Conservation (phyloP, 2,888 invertebrate species). For the Argynnis bischoffii region DNA sequence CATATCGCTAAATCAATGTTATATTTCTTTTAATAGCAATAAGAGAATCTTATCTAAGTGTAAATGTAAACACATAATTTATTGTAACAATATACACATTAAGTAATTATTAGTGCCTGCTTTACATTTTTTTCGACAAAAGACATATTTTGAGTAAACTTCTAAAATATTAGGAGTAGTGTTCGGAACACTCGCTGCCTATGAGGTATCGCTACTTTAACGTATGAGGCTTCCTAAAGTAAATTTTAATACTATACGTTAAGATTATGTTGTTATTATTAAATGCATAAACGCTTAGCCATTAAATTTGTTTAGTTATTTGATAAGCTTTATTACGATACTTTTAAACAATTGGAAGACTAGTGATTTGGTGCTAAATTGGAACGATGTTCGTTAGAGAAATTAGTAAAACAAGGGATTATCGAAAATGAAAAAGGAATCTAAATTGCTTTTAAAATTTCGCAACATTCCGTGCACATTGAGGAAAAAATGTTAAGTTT, state of each 20-base stretch:
- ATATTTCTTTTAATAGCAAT: constrained; percentile 67
- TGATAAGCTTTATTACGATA: constrained; percentile 76
- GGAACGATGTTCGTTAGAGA: constrained; percentile 64
- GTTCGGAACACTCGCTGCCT: constrained; percentile 62
- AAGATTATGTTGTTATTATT: constrained; percentile 80
- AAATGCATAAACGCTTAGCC: constrained; percentile 80
- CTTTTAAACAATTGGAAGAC: constrained; percentile 78
- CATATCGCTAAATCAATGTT: constrained; percentile 47
- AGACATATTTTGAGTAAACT: constrained; percentile 77
- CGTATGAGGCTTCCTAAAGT: constrained; percentile 77
- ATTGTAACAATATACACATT: constrained; percentile 76
- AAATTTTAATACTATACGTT: constrained; percentile 71
- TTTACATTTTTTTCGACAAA: constrained; percentile 70
- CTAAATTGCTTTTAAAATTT: constrained; percentile 58
- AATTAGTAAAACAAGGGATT: constrained; percentile 41
- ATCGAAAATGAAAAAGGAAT: constrained; percentile 54
- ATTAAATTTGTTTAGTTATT: constrained; percentile 74
- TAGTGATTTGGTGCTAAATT: constrained; percentile 81
- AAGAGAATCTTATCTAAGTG: constrained; percentile 66
- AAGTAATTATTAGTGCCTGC: constrained; percentile 81
- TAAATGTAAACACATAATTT: constrained; percentile 79
- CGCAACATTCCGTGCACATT: constrained; percentile 75
- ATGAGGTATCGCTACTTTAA: constrained; percentile 56
- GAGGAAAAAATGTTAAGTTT: constrained; percentile 72
- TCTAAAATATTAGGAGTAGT: constrained; percentile 60